Evolutionary conservation across 35 echinoderm and acorn worm species (phyloP), one percentile per base, ranked within the genome.

Genomic region (Chiridota heheva): DNA sequence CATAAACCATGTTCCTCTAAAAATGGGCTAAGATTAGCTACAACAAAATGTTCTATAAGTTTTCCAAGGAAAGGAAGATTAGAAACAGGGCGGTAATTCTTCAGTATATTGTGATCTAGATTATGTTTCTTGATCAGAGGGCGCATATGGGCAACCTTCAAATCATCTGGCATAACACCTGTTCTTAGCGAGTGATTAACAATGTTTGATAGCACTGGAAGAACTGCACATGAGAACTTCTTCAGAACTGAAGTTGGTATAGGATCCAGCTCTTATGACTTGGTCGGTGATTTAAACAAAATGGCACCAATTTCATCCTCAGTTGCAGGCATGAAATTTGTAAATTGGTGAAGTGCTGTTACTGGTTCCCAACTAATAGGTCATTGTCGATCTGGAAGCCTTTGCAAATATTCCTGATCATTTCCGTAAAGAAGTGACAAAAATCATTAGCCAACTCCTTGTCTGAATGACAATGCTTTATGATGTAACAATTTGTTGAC

Each of bases 121-220:
- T 59, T 74, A 32, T 60, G 37, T 40, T 69, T 90, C 60, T 90
- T 90, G 17, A 90, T 31, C 30, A 90, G 22, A 17, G 87, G 87
- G 4, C 47, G 71, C n/a, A 90, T 45, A 63, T 53, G 30, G 6
- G 67, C 67, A 36, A 32, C 25, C 72, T 87, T 87, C 20, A 87
- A 57, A 5, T 66, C 26, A 64, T 63, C 28, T 18, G 87, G 69
- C 16, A 90, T 25, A 51, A 63, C n/a, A 12, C 87, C 87, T 16
- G 55, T 67, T 2, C n/a, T n/a, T 20, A 90, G 58, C 24, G 78
- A 83, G 7, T 36, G 20, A n/a, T 90, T 90, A 28, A 90, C 70
- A 32, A 89, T 83, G 77, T 40, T 58, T 27, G 87, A 76, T 26
- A 89, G 48, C 38, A 13, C 13, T 20, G 77, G 70, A 12, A 76